These are phyloP conservation scores for Characodon lateralis DNA, from an alignment of 2,797 vertebrate species.

Conservation along the genomic window DNA sequence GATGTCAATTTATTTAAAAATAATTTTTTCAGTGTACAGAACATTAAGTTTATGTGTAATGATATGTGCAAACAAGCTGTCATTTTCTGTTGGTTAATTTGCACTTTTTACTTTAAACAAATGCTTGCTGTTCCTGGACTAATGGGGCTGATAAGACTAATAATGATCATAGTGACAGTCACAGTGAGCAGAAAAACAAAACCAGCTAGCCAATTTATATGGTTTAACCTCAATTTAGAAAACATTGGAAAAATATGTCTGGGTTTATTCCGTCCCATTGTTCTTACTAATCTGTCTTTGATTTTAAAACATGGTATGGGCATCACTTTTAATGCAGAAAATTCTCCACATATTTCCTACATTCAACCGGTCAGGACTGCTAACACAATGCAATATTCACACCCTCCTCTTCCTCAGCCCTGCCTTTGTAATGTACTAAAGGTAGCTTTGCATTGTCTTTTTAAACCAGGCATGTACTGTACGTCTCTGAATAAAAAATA, in stretches of 20 bases:
- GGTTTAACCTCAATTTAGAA: neutral
- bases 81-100: neutral
- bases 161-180: neutral
- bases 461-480: neutral
- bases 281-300: neutral
- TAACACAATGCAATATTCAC: neutral
- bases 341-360: neutral
- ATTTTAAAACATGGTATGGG: neutral
- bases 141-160: conserved; percentile 15
- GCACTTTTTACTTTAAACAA: conserved; percentile 4
- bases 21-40: neutral
- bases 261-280: neutral
- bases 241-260: neutral
- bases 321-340: neutral
- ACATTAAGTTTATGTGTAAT: neutral
- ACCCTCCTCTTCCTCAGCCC: neutral
- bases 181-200: neutral
- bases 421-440: neutral
- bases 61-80: conserved; percentile 7
- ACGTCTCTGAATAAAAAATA: neutral
- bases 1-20: neutral
- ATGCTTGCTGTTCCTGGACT: conserved; percentile 9
- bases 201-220: neutral
- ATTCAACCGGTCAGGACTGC: neutral
- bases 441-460: neutral